Conservation (phyloP, 2,888 invertebrate genomes). For the Zygogramma bicolorata region DNA sequence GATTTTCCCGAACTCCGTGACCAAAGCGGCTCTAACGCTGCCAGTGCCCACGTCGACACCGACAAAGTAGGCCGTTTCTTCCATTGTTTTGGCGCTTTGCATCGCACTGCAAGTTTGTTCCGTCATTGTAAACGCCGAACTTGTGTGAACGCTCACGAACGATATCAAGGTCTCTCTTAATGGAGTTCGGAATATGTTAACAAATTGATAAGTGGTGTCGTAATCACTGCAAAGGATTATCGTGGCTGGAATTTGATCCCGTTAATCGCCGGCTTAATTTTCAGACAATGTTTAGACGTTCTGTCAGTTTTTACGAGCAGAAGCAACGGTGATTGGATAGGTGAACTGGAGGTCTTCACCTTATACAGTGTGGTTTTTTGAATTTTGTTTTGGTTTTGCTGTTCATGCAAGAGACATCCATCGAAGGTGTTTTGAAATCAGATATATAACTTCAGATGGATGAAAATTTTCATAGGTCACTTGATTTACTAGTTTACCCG, state of each 20-base stretch:
- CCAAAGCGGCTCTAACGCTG: conserved; percentile 88
- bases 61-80: conserved; percentile 21
- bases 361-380: background rate
- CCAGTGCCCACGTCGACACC: conserved; percentile 96
- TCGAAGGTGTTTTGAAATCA: no score
- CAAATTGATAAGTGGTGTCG: background rate
- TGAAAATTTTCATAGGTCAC: no score
- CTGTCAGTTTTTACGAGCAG: background rate
- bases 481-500: no score
- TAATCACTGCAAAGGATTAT: background rate
- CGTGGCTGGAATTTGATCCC: background rate
- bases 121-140: conserved; percentile 12
- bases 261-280: background rate
- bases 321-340: background rate
- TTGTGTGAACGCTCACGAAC: background rate
- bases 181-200: background rate
- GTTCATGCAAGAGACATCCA: no score
- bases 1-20: conserved; percentile 77
- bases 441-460: no score
- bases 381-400: background rate
- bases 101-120: conserved; percentile 4
- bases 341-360: background rate
- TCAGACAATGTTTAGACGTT: background rate
- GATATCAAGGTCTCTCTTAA: conserved; percentile 12
- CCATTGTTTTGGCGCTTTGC: background rate